These are phyloP conservation scores for Quadriops clusia DNA, from an alignment of 2,888 invertebrate genomes.

Conservation along the genomic window DNA sequence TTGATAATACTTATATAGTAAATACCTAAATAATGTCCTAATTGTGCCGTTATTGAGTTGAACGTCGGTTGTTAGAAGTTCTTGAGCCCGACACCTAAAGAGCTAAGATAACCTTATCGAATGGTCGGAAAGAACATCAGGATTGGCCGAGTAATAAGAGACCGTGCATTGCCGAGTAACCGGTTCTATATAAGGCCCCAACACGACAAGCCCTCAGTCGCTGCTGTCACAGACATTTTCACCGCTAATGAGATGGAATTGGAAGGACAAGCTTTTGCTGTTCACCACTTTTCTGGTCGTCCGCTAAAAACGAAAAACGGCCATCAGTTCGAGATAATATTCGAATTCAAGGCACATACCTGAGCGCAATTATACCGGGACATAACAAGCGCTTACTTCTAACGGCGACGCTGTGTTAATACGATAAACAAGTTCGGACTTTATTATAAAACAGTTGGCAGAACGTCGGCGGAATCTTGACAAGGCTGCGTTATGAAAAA, in stretches of 20 bases:
- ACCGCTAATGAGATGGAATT: constrained; percentile 40
- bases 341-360: constrained; percentile 25
- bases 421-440: constrained; percentile 22
- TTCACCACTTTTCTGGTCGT: constrained; percentile 16
- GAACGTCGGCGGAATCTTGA: constrained; percentile 30
- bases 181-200: constrained; percentile 37
- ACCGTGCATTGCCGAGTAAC: constrained; percentile 26
- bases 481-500: constrained; percentile 34
- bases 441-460: constrained; percentile 27
- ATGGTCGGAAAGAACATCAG: constrained; percentile 30
- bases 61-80: constrained; percentile 10
- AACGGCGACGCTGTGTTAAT: constrained; percentile 28
- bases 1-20: constrained; percentile 1
- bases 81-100: constrained; percentile 12
- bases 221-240: constrained; percentile 38
- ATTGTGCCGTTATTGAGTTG: constrained; percentile 10
- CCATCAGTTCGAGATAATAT: constrained; percentile 26
- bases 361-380: constrained; percentile 18
- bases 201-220: constrained; percentile 30
- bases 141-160: constrained; percentile 30
- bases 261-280: constrained; percentile 35
- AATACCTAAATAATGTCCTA: constrained; percentile 4
- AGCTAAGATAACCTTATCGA: constrained; percentile 34
- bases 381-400: constrained; percentile 22
- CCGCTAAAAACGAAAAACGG: constrained; percentile 12